Percentiles rank a stretch among this genome's conserved stretches.
Conservation (phyloP, 2,888 invertebrate species). For the Hypselothyrea guttata region DNA sequence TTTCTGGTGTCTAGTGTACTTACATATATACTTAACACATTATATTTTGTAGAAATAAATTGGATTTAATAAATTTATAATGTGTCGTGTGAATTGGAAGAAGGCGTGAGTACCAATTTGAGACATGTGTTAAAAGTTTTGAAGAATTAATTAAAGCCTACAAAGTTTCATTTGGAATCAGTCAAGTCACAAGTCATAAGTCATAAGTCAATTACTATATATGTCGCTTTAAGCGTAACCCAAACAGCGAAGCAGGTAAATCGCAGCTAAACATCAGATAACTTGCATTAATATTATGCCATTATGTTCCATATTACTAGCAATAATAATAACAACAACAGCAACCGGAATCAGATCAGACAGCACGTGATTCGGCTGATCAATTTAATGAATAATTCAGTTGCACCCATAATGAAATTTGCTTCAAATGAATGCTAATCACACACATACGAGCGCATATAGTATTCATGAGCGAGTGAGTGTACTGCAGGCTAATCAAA, state of each 20-base stretch:
- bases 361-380: neutral
- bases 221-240: no score
- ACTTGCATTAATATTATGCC: neutral
- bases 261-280: no score
- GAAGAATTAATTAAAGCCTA: neutral
- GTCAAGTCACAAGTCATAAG: neutral
- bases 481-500: slow-evolving; percentile 27
- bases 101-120: neutral
- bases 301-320: slow-evolving; percentile 2
- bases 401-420: slow-evolving; percentile 22
- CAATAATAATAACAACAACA: slow-evolving; percentile 3
- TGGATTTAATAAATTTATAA: slow-evolving; percentile 10
- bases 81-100: slow-evolving; percentile 7
- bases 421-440: slow-evolving; percentile 30
- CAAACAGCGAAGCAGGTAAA: neutral
- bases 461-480: slow-evolving; percentile 2
- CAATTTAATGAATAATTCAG: slow-evolving; percentile 49
- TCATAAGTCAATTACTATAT: no score
- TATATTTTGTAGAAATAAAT: no score
- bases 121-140: neutral
- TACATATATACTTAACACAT: no score
- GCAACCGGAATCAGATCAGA: slow-evolving; percentile 1
- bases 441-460: slow-evolving; percentile 8
- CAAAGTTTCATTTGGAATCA: neutral
- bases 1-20: no score